Conservation (phyloP, 2,797 vertebrate species). For the Xyrichtys novacula region DNA sequence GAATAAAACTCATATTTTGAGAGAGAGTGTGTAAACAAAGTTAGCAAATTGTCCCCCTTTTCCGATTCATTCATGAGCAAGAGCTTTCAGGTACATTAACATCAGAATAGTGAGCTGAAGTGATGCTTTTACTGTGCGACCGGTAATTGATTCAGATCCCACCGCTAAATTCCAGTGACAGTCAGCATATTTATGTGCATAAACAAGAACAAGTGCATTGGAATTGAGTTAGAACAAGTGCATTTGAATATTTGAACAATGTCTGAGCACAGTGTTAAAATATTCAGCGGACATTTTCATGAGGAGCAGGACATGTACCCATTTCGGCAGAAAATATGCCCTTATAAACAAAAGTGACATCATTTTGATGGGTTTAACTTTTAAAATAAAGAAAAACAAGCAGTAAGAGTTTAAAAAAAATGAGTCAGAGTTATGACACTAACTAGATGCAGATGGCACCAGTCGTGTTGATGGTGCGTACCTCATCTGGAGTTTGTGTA, state of each 20-base stretch:
- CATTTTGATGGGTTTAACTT: slow-evolving; percentile 1
- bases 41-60: not conserved
- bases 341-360: slow-evolving; percentile 14
- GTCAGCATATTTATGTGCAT: not conserved
- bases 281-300: not conserved
- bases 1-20: not conserved
- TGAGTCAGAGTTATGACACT: not conserved
- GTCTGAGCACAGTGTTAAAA: not conserved
- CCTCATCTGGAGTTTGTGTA: not conserved
- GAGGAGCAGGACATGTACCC: not conserved
- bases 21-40: too few species aligned
- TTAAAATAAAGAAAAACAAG: not conserved
- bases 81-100: not conserved
- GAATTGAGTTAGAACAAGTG: too few species aligned
- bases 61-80: not conserved
- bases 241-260: too few species aligned
- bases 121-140: not conserved
- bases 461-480: not conserved
- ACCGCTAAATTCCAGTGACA: not conserved
- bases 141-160: not conserved
- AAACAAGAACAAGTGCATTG: too few species aligned
- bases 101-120: not conserved
- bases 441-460: slow-evolving; percentile 2
- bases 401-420: not conserved
- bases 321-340: slow-evolving; percentile 31